Base-by-base conservation (phyloP, 2,888 invertebrate species). In the Zeuzera pyrina region DNA sequence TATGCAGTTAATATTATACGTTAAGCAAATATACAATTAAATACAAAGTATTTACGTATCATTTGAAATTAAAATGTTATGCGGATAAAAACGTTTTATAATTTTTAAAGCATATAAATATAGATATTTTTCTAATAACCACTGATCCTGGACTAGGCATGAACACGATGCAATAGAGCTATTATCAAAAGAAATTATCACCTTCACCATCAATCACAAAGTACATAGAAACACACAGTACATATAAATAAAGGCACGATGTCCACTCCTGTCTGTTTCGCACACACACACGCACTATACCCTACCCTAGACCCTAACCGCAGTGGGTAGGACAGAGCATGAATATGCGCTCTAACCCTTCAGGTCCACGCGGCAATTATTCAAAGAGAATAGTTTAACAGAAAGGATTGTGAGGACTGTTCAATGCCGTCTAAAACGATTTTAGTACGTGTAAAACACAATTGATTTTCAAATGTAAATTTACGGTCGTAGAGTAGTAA, bases 321-420 rank as follows among this genome's bases (percentile, higher is more conserved):
- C 77, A 73, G 68, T 68, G 61, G 61, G 56, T 56, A 65, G 72
- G 70, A 70, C 69, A 68, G 61, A 62, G 65, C 74, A 72, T 74
- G 78, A 79, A 78, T 74, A 78, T 60, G 63, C 72, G 68, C 57
- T 72, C 68, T 68, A 69, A 81, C 81, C 81, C 81, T 81, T 81
- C 83, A 76, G 65, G 78, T 79, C 81, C 84, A 78, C 57, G 72
- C 83, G 74, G 78, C 84, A 84, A 84, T 84, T 84, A 84, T 84
- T 84, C 84, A 84, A 81, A 84, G 71, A 83, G 84, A 83, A 83
- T 83, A 81, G 83, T 81, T 81, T 79, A 83, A 73, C 77, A 79
- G 83, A 83, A 83, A 83, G 83, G 83, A 83, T 79, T 83, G 74
- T 72, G 64, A 72, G 74, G 63, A 68, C 64, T 61, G 45, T 34